These are phyloP conservation scores for Oreochromis grahami DNA, from an alignment of 2,797 vertebrate genomes.

Conservation along the genomic window DNA sequence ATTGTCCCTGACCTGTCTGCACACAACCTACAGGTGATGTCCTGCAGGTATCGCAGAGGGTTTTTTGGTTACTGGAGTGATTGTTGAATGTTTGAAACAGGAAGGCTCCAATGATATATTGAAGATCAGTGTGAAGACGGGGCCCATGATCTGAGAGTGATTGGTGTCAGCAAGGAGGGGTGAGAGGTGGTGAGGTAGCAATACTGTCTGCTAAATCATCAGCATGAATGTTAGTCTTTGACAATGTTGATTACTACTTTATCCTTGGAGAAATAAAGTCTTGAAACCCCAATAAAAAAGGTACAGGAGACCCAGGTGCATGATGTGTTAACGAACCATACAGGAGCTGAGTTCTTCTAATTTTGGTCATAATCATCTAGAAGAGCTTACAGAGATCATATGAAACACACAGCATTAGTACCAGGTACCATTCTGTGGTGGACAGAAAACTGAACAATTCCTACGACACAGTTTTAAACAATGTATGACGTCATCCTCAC, in stretches of 20 bases:
- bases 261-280: not conserved
- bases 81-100: not conserved
- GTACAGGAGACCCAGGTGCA: too few relatives aligned
- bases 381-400: not conserved
- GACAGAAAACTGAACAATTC: not conserved
- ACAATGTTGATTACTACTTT: not conserved
- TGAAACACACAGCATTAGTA: not conserved
- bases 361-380: too few relatives aligned
- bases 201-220: not conserved
- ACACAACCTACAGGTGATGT: not conserved
- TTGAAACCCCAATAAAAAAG: not conserved
- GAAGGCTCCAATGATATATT: accelerated
- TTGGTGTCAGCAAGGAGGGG: too few relatives aligned
- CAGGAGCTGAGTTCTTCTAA: too few relatives aligned
- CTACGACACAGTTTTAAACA: accelerated
- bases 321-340: too few relatives aligned
- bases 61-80: not conserved
- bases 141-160: not conserved
- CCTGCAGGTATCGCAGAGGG: not conserved
- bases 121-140: not conserved
- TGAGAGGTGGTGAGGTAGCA: not conserved
- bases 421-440: accelerated
- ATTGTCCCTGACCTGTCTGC: not conserved
- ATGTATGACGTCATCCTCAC: accelerated
- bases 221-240: not conserved